Evolutionary conservation across 2,888 invertebrate species (phyloP), one percentile per base, ranked within the genome.

Genomic region (Phasia obesa): DNA sequence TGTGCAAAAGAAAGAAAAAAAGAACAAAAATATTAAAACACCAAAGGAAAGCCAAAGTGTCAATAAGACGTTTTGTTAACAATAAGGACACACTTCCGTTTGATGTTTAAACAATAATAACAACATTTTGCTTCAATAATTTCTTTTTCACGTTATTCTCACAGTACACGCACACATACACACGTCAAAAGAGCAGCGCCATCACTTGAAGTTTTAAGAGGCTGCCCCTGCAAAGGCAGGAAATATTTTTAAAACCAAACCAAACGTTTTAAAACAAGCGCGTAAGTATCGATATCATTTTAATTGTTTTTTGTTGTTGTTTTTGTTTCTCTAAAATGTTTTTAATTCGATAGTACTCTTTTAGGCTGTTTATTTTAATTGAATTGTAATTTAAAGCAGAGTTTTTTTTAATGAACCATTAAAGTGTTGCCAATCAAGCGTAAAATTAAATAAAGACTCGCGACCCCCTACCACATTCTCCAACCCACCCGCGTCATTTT

Each of bases 41-140:
- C 57, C 57, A 73, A 79, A 80, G 79, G 70, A 80, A 74, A 80
- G 79, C 79, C 77, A 69, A 78, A 82, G 82, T 82, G 82, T 82
- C 82, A 82, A 82, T 82, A 82, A 82, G 82, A 82, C 77, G 82
- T 82, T 82, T 76, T 64, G 60, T 62, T 51, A 76, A 80, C 84
- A 84, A 84, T 78, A 74, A 74, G 69, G 80, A 82, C 75, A 82
- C 74, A 80, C 84, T 85, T 85, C 85, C 84, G 81, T 85, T 85
- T 85, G 85, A 85, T 84, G 84, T 85, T 78, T 80, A 65, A 84
- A 85, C 78, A 85, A 85, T 70, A 84, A 69, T 51, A 62, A 79
- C 65, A 84, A 80, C 64, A 69, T 57, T 70, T 70, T 47, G 75
- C 73, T 55, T 71, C 76, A 81, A 84, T 78, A 73, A 73, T 23